phyloP scores from a whole-genome alignment of 1,140 invertebrate genomes.

The Heterodera carotae region DNA sequence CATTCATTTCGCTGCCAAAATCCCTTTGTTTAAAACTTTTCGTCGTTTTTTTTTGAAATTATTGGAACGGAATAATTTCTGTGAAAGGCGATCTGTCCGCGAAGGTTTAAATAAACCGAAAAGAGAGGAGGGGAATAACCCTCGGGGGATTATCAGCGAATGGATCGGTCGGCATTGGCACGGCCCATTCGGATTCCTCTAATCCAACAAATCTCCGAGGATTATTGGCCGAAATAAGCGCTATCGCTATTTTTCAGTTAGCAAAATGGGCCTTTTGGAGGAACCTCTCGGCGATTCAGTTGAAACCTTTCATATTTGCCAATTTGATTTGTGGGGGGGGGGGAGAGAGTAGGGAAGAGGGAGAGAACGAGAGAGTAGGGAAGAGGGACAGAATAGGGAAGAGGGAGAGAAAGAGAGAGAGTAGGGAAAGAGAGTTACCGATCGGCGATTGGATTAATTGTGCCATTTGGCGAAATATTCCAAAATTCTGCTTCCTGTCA shows the following conservation, averaged over 20 bases:
- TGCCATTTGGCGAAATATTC: too few relatives aligned
- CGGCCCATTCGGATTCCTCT: not conserved
- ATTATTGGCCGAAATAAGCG: not conserved
- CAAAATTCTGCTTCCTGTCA: too few relatives aligned
- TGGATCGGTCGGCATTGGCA: not conserved
- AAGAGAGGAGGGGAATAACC: not conserved
- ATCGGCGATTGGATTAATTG: too few relatives aligned
- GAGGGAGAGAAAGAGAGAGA: not conserved
- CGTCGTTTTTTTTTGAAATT: not conserved
- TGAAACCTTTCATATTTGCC: too few relatives aligned
- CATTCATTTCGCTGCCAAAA: not conserved
- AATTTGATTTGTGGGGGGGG: too few relatives aligned
- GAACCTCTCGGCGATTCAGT: too few relatives aligned
- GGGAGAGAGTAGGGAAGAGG: too few relatives aligned
- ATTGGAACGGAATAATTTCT: too few relatives aligned
- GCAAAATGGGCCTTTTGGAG: not conserved
- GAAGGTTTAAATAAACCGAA: not conserved
- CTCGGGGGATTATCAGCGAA: conserved; percentile 8
- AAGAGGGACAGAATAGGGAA: not conserved
- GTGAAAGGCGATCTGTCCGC: not conserved
- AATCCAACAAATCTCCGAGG: not conserved
- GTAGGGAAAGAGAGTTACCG: not conserved
- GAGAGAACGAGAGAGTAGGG: not conserved
- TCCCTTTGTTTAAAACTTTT: conserved; percentile 6
- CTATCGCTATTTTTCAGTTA: too few relatives aligned